phyloP scores from a whole-genome alignment of 2,888 invertebrate species.

The Acheta domesticus region DNA sequence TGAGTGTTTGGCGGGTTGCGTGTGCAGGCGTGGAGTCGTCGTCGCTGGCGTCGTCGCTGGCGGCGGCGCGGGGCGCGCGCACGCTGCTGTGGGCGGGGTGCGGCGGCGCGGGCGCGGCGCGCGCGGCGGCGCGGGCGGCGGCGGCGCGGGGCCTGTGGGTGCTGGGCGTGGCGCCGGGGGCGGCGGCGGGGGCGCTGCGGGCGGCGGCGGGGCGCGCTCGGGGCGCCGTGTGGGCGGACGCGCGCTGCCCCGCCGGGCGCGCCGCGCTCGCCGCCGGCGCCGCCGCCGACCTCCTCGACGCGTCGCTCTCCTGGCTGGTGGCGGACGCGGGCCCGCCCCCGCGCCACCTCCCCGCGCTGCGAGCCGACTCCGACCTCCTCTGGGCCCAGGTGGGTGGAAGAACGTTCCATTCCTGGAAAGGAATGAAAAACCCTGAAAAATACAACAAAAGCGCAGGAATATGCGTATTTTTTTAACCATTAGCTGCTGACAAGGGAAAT shows the following conservation, averaged over 20 bases:
- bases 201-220: not conserved
- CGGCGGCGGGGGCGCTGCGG: not conserved
- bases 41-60: too few species aligned
- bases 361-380: not conserved
- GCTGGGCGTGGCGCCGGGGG: not conserved
- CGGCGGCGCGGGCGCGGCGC: not conserved
- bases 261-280: not conserved
- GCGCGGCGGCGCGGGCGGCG: not conserved
- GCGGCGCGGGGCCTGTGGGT: not conserved
- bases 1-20: too few species aligned
- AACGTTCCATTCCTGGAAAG: too few species aligned
- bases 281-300: not conserved
- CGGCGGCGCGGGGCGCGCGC: too few species aligned
- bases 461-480: too few species aligned
- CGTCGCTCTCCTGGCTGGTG: not conserved
- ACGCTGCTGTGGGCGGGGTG: too few species aligned
- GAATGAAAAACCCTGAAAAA: too few species aligned
- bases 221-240: slow-evolving; percentile 2
- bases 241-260: not conserved
- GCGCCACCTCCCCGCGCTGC: not conserved
- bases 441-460: too few species aligned
- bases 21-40: too few species aligned
- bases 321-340: not conserved
- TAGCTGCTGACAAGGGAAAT: too few species aligned
- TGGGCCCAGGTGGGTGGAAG: not conserved